phyloP scores from a whole-genome alignment of 1,140 invertebrate species.

The Megalonaias nervosa region DNA sequence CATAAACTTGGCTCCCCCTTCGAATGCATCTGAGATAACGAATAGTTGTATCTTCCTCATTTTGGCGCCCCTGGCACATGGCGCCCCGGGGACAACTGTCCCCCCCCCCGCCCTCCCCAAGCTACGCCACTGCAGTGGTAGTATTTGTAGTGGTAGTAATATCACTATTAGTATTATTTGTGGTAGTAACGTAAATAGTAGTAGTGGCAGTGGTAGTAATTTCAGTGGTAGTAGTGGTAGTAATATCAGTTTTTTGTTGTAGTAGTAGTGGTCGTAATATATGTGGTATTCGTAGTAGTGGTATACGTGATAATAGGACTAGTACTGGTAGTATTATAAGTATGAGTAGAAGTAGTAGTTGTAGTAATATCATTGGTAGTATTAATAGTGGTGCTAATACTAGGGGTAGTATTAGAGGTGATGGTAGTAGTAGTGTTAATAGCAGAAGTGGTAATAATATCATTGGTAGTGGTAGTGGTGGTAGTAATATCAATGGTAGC shows the following conservation, averaged over 20 bases:
- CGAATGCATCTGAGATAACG: too few species aligned
- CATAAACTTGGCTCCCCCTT: too few species aligned
- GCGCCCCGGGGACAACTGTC: too few species aligned
- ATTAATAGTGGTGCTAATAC: too few species aligned
- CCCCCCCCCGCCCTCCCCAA: too few species aligned
- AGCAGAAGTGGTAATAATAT: too few species aligned
- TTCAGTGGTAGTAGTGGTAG: neutral
- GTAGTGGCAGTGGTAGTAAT: neutral
- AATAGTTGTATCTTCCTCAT: too few species aligned
- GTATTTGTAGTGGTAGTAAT: neutral
- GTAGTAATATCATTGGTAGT: neutral
- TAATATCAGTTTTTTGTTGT: neutral
- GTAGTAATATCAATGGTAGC: too few species aligned
- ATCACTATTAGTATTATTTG: neutral
- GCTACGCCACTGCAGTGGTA: neutral
- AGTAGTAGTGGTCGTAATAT: neutral
- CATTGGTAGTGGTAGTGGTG: too few species aligned
- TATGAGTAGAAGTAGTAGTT: neutral
- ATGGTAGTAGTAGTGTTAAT: too few species aligned
- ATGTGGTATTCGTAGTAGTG: neutral
- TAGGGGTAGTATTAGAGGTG: too few species aligned
- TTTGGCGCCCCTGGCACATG: too few species aligned
- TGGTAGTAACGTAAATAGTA: neutral
- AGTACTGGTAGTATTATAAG: neutral
- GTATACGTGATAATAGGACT: neutral